Conservation (phyloP, 2,797 vertebrate genomes). For the Masticophis lateralis region DNA sequence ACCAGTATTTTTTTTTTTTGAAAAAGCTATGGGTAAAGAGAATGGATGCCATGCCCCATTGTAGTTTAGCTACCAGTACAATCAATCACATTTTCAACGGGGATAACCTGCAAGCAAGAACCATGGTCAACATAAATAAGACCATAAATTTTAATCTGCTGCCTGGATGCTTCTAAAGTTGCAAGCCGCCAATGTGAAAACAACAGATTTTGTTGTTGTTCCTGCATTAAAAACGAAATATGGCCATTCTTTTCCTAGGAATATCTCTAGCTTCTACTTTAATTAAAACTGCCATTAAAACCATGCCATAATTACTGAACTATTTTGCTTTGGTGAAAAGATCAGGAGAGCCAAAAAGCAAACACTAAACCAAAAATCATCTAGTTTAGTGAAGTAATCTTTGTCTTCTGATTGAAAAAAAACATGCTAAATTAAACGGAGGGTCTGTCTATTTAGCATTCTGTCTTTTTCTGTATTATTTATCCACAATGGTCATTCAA, state of each 20-base stretch:
- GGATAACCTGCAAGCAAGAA: slow-evolving; percentile 41
- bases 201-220: neutral
- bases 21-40: slow-evolving; percentile 4
- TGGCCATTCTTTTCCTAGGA: neutral
- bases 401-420: neutral
- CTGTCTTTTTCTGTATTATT: neutral
- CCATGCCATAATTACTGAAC: neutral
- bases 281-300: slow-evolving; percentile 12
- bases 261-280: neutral
- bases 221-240: slow-evolving; percentile 14
- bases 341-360: neutral
- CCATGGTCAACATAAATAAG: slow-evolving; percentile 44
- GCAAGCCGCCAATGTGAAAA: neutral
- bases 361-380: neutral
- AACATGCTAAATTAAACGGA: neutral
- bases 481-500: neutral
- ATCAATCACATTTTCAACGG: slow-evolving; percentile 52
- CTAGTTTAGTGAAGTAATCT: neutral
- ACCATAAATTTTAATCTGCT: slow-evolving; percentile 18
- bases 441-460: neutral
- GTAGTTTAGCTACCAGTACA: slow-evolving; percentile 33
- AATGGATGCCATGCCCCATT: slow-evolving; percentile 10
- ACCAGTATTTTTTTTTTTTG: neutral
- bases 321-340: neutral
- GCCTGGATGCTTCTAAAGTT: neutral